phyloP scores from a whole-genome alignment of 2,888 invertebrate species.

The Diploptera punctata region DNA sequence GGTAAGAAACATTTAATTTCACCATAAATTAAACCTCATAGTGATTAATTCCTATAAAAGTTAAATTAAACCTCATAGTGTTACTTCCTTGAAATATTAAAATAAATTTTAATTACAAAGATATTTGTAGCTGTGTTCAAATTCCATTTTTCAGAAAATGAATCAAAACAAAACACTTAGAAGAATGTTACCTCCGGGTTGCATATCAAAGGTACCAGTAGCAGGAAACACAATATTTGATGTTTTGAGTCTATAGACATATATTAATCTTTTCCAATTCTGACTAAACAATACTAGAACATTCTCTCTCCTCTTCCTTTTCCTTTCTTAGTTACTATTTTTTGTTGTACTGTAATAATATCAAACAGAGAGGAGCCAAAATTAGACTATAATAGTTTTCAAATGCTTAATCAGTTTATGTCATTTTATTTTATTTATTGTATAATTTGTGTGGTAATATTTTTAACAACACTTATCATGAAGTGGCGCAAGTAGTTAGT shows the following conservation, averaged over 20 bases:
- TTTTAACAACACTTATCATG: too few relatives aligned
- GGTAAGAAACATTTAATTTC: too few relatives aligned
- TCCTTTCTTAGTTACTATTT: background rate
- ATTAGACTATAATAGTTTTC: too few relatives aligned
- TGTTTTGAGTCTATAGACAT: background rate
- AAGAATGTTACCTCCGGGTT: slow-evolving; percentile 67
- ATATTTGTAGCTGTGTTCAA: slow-evolving; percentile 42
- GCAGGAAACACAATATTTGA: slow-evolving; percentile 13
- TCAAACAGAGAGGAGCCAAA: too few relatives aligned
- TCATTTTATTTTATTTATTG: too few relatives aligned
- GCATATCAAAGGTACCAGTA: slow-evolving; percentile 66
- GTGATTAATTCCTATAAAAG: too few relatives aligned
- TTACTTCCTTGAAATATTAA: too few relatives aligned
- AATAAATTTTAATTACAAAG: background rate
- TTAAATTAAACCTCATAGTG: too few relatives aligned
- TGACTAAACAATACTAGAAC: slow-evolving; percentile 1
- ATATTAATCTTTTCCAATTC: slow-evolving; percentile 3
- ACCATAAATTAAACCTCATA: too few relatives aligned
- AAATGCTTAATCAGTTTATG: too few relatives aligned
- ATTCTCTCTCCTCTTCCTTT: background rate
- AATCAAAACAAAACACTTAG: slow-evolving; percentile 68
- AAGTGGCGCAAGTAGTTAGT: too few relatives aligned
- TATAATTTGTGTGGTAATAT: too few relatives aligned
- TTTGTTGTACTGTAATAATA: background rate
- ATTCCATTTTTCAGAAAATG: slow-evolving; percentile 66